These are phyloP conservation scores for Platysternon megacephalum DNA, from an alignment of 2,113 vertebrate species.

Conservation along the genomic window DNA sequence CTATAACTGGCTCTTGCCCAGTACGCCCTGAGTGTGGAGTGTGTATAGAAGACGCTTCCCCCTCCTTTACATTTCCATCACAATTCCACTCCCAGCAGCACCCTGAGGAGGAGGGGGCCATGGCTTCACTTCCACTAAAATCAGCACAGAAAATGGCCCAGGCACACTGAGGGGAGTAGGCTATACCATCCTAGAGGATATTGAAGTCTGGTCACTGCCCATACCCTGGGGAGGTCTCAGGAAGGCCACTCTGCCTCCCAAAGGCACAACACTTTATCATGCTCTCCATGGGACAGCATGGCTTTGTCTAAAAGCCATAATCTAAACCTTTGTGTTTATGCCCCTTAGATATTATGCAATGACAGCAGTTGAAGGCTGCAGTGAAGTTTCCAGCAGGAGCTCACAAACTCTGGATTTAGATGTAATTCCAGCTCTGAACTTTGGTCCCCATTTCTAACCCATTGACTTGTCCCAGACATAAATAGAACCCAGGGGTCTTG, in stretches of 20 bases:
- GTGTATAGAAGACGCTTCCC: neutral
- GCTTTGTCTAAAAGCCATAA: neutral
- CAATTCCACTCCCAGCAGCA: neutral
- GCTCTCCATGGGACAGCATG: neutral
- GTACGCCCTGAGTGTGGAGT: neutral
- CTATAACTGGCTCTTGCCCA: neutral
- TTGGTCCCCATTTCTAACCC: neutral
- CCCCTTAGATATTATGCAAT: neutral
- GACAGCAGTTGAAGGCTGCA: neutral
- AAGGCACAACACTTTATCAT: neutral
- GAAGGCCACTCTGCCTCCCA: neutral
- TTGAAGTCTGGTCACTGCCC: neutral
- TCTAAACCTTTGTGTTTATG: neutral
- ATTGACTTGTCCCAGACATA: neutral
- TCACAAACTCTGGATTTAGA: neutral
- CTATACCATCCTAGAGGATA: neutral
- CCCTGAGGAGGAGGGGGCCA: neutral
- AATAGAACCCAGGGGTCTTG: neutral
- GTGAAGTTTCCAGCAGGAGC: neutral
- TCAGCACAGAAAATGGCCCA: neutral
- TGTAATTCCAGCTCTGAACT: neutral
- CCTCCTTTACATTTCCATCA: neutral
- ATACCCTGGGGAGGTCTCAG: neutral
- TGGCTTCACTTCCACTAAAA: neutral
- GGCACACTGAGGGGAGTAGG: neutral